phyloP scores from a whole-genome alignment of 2,113 vertebrate genomes.

The Sinocyclocheilus anophthalmus region DNA sequence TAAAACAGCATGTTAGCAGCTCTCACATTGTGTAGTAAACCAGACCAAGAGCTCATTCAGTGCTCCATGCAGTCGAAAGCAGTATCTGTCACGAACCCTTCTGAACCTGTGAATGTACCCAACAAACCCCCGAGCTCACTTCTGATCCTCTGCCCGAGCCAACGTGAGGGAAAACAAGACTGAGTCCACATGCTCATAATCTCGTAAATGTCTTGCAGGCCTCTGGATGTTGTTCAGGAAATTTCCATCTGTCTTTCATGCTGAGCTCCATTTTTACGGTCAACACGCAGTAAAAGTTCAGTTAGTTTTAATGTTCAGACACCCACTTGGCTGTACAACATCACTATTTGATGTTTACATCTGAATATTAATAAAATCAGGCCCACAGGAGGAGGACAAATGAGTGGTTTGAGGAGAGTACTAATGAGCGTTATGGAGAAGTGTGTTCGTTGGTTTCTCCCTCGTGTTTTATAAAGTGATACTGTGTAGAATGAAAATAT shows the following conservation, averaged over 20 bases:
- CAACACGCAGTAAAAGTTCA: not conserved
- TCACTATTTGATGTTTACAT: constrained; percentile 14
- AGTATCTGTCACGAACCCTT: not conserved
- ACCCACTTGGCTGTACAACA: not conserved
- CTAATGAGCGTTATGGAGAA: not conserved
- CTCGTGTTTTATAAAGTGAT: not conserved
- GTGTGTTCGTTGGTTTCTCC: not conserved
- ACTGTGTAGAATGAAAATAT: not conserved
- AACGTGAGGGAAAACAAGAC: not conserved
- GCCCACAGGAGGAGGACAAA: not conserved
- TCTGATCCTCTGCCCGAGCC: not conserved
- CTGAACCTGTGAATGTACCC: constrained; percentile 3
- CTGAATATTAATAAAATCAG: not conserved
- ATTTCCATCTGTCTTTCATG: not conserved
- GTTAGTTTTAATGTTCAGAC: constrained; percentile 9
- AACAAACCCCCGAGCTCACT: not conserved
- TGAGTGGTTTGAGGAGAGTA: not conserved
- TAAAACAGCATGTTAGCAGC: not conserved
- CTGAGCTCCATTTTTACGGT: not conserved
- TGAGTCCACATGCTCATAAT: constrained; percentile 15
- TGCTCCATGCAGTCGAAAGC: not conserved
- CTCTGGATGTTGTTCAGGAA: not conserved
- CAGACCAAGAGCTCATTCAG: not conserved
- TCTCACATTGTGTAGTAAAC: not conserved
- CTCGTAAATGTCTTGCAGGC: not conserved